Conservation (phyloP, 2,888 invertebrate species). For the Heteromurus nitidus region DNA sequence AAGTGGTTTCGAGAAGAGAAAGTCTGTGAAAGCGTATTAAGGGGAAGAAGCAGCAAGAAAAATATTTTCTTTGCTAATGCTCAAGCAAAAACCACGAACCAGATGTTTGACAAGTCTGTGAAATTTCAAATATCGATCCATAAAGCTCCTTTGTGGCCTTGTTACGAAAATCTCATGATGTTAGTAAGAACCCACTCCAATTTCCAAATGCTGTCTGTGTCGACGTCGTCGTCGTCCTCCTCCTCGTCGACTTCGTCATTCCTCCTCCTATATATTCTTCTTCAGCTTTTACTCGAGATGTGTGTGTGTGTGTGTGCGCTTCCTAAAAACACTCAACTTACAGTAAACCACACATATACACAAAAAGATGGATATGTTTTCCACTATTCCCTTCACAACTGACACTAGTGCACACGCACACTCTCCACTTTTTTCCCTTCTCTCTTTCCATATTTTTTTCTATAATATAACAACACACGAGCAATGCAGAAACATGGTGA, state of each 20-base stretch:
- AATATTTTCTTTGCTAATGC: constrained; percentile 58
- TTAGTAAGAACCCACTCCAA: constrained; percentile 46
- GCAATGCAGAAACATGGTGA: neutral
- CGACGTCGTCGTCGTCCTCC: constrained; percentile 27
- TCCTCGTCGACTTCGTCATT: neutral
- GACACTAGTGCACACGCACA: no score
- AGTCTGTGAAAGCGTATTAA: neutral
- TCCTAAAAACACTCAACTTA: no score
- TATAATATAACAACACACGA: neutral
- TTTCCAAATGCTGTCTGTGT: constrained; percentile 14
- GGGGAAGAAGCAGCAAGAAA: constrained; percentile 36
- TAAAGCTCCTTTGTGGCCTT: constrained; percentile 53
- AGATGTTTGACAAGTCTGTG: constrained; percentile 56
- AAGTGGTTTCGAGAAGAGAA: neutral
- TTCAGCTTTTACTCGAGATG: neutral
- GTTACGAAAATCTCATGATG: constrained; percentile 48
- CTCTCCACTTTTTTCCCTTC: no score
- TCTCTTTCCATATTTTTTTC: no score
- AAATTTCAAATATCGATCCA: constrained; percentile 59
- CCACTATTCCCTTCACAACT: no score
- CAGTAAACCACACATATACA: no score
- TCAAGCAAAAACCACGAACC: constrained; percentile 33
- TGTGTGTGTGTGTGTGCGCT: neutral
- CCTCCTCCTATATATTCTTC: no score
- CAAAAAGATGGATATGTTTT: no score